These are phyloP conservation scores for Dasyornis broadbenti DNA, from an alignment of 2,113 vertebrate species.

Conservation along the genomic window DNA sequence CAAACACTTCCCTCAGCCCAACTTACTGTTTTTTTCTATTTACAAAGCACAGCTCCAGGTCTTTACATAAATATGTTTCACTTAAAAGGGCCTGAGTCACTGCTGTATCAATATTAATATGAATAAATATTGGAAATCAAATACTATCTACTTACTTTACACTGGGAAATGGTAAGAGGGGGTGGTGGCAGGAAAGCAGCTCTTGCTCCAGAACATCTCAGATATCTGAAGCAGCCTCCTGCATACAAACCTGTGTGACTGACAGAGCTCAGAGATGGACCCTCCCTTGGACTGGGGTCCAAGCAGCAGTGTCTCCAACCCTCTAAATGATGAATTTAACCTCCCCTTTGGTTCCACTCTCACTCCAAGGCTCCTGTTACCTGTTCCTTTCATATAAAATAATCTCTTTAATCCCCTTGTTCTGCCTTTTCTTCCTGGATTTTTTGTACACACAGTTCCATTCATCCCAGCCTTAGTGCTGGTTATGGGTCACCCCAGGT, in stretches of 20 bases:
- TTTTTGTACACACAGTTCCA: neutral
- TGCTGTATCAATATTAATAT: neutral
- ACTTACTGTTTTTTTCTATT: neutral
- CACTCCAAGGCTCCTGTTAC: neutral
- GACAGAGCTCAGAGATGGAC: neutral
- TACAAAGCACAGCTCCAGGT: neutral
- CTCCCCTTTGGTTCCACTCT: neutral
- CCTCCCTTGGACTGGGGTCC: neutral
- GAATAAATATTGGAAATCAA: neutral
- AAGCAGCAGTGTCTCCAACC: neutral
- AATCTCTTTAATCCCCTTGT: neutral
- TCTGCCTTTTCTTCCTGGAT: neutral
- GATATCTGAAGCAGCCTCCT: neutral
- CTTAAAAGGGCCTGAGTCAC: neutral
- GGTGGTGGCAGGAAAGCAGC: neutral
- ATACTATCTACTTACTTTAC: neutral
- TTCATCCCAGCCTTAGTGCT: neutral
- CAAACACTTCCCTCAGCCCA: neutral
- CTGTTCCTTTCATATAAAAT: neutral
- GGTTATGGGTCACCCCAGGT: neutral
- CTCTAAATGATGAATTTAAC: neutral
- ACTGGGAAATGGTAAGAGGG: no score
- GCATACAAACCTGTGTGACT: neutral
- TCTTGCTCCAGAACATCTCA: neutral
- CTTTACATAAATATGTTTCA: neutral